Evolutionary conservation across 2,113 vertebrate species (phyloP).

Genomic region (Megaceryle maxima): DNA sequence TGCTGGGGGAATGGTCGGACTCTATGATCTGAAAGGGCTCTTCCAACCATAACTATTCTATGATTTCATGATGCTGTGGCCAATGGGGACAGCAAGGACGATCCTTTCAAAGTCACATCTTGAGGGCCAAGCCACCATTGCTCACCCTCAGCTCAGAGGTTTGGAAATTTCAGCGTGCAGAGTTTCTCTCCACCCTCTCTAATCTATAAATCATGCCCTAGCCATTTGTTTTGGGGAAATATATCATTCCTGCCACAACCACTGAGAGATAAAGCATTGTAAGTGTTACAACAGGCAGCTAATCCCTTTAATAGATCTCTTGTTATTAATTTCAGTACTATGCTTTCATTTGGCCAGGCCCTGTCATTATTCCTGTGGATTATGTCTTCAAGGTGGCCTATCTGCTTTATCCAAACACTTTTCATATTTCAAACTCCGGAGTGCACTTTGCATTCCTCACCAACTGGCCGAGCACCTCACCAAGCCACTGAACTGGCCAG

Average conservation of each 20-base stretch:
- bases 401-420: conserved; percentile 42
- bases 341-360: conserved; percentile 24
- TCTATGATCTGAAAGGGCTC: neutral
- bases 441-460: neutral
- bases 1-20: neutral
- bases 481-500: neutral
- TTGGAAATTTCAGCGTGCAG: neutral
- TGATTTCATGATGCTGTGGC: neutral
- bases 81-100: neutral
- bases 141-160: neutral
- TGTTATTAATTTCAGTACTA: conserved; percentile 51
- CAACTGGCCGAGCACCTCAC: neutral
- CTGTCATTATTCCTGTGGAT: conserved; percentile 51
- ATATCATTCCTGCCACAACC: conserved; percentile 29
- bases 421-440: conserved; percentile 21
- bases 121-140: neutral
- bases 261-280: conserved; percentile 26
- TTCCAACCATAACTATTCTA: neutral
- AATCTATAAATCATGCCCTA: conserved; percentile 24
- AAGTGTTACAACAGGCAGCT: conserved; percentile 17
- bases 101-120: neutral
- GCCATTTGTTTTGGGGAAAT: conserved; percentile 11
- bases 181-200: neutral
- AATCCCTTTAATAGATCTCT: conserved; percentile 64
- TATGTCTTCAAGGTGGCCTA: conserved; percentile 37